Percentiles rank a stretch among this genome's conserved stretches.
Conservation (phyloP, 2,113 vertebrate species). For the Oriolus oriolus region DNA sequence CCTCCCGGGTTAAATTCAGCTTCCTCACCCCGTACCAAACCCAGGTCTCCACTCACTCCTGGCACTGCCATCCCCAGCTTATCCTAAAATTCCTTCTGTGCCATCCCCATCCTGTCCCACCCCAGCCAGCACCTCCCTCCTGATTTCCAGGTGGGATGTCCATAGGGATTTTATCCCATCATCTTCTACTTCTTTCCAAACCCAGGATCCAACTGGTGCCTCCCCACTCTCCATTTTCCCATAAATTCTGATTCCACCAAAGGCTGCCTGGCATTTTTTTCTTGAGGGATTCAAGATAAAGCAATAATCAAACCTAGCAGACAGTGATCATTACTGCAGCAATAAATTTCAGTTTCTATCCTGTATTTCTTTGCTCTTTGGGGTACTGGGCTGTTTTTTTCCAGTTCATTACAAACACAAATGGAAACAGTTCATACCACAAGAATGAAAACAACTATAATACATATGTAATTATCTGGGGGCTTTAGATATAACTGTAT, state of each 20-base stretch:
- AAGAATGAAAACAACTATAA: not conserved
- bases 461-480: not conserved
- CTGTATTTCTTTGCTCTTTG: not conserved
- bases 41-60: not conserved
- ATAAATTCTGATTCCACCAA: not conserved
- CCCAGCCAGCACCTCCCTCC: not conserved
- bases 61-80: not conserved
- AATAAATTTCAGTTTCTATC: too few relatives aligned
- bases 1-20: fast-evolving
- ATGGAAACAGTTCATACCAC: not conserved
- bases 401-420: not conserved
- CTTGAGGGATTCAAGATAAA: not conserved
- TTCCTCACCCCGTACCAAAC: fast-evolving
- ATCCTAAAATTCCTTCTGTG: fast-evolving
- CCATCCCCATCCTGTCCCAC: not conserved
- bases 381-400: not conserved
- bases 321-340: not conserved
- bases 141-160: fast-evolving
- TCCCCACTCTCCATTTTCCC: not conserved
- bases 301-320: not conserved
- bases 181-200: not conserved
- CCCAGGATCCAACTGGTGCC: not conserved
- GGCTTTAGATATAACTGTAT: not conserved
- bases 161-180: not conserved
- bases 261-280: not conserved